Conservation (phyloP, 2,888 invertebrate genomes). For the Rhorus exstirpatorius region DNA sequence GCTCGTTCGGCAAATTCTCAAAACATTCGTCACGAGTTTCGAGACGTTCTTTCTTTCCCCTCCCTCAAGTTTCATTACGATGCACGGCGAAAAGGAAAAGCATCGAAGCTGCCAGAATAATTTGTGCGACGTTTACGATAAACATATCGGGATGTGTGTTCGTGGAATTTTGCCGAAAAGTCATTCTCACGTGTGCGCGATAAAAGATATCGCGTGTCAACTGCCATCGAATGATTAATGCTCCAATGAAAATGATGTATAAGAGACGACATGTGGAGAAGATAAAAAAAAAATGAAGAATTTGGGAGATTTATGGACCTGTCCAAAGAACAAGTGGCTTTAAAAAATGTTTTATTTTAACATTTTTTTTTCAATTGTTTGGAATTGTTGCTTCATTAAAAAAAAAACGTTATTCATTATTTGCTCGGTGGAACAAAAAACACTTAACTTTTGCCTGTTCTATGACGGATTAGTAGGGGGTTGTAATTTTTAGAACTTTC, state of each 20-base stretch:
- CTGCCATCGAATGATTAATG: neutral
- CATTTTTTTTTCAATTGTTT: too few relatives aligned
- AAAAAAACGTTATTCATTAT: too few relatives aligned
- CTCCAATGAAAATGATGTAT: neutral
- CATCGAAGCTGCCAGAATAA: slow-evolving; percentile 36
- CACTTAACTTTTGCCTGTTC: too few relatives aligned
- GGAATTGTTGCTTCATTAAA: too few relatives aligned
- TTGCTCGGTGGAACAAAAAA: too few relatives aligned
- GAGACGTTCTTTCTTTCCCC: slow-evolving; percentile 4
- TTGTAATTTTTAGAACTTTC: too few relatives aligned
- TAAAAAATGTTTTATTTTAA: too few relatives aligned
- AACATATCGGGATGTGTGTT: slow-evolving; percentile 7
- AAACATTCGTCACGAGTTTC: slow-evolving; percentile 36
- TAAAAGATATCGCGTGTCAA: neutral
- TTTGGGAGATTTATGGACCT: too few relatives aligned
- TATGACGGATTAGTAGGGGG: too few relatives aligned
- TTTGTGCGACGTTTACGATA: slow-evolving; percentile 26
- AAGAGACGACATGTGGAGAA: neutral
- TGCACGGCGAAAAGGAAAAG: slow-evolving; percentile 15
- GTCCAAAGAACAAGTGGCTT: too few relatives aligned
- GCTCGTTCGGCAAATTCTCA: slow-evolving; percentile 35
- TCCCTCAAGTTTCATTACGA: slow-evolving; percentile 1
- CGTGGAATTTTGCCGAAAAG: slow-evolving; percentile 22
- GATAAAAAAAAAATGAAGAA: neutral
- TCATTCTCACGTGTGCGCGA: slow-evolving; percentile 36